These are phyloP conservation scores for Argopecten irradians DNA, from an alignment of 1,140 invertebrate genomes.

Conservation along the genomic window DNA sequence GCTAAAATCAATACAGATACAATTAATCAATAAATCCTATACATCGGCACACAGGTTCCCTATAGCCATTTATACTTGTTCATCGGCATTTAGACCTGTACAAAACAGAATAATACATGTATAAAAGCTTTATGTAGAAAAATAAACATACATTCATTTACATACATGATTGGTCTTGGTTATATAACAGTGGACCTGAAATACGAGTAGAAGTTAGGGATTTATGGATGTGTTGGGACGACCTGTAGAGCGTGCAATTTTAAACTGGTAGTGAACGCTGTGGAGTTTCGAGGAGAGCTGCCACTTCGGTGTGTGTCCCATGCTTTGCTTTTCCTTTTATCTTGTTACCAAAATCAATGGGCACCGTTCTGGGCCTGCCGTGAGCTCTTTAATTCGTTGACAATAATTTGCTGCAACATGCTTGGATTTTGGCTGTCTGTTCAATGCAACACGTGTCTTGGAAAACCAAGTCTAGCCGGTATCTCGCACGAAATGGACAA, in stretches of 20 bases:
- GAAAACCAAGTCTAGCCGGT: background rate
- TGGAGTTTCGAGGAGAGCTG: background rate
- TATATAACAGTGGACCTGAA: no score
- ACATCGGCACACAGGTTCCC: no score
- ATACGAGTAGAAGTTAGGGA: no score
- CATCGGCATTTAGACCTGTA: no score
- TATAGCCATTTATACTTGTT: no score
- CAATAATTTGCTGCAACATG: constrained; percentile 5
- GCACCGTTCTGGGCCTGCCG: background rate
- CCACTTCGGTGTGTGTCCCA: constrained; percentile 9
- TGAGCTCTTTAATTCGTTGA: background rate
- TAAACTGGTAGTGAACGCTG: background rate
- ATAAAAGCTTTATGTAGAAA: no score
- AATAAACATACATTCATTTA: no score
- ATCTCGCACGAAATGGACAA: background rate
- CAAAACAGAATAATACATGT: no score
- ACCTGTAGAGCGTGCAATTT: background rate
- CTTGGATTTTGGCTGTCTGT: background rate
- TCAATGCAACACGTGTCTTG: background rate
- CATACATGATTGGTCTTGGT: no score
- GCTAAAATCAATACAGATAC: no score
- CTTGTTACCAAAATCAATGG: constrained; percentile 15
- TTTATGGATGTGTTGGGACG: background rate
- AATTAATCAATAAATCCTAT: no score
- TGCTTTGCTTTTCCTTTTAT: background rate